phyloP scores from a whole-genome alignment of 2,797 vertebrate species.

The Telmatherina bonti region DNA sequence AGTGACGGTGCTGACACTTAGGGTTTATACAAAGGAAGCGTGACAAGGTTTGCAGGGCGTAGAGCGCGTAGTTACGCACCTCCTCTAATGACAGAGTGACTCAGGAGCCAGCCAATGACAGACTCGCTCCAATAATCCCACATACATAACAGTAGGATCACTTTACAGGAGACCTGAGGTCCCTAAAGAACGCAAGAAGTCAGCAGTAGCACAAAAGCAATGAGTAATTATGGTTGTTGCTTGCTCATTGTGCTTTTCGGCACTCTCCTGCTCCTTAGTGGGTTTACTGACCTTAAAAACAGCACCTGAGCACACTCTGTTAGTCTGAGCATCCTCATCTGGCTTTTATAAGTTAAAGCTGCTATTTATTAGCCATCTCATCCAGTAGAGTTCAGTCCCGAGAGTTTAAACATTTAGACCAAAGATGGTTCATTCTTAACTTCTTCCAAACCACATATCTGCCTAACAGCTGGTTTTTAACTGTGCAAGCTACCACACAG shows the following conservation, averaged over 20 bases:
- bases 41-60: slow-evolving; percentile 31
- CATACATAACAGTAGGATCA: neutral
- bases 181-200: neutral
- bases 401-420: neutral
- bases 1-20: slow-evolving; percentile 40
- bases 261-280: neutral
- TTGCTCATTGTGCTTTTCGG: neutral
- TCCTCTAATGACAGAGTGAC: slow-evolving; percentile 50
- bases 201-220: neutral
- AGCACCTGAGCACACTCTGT: neutral
- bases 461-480: neutral
- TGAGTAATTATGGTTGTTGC: neutral
- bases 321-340: neutral
- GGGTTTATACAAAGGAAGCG: slow-evolving; percentile 40
- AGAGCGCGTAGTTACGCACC: slow-evolving; percentile 55
- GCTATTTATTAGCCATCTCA: slow-evolving; percentile 2
- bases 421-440: neutral
- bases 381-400: neutral
- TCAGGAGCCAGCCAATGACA: slow-evolving; percentile 48
- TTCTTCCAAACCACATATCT: neutral
- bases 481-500: neutral
- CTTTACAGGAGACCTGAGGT: neutral
- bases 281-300: neutral
- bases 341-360: neutral
- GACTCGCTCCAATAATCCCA: neutral